Evolutionary conservation across 2,888 invertebrate genomes (phyloP), one percentile per base, ranked within the genome.

Genomic region (Lathronympha strigana): DNA sequence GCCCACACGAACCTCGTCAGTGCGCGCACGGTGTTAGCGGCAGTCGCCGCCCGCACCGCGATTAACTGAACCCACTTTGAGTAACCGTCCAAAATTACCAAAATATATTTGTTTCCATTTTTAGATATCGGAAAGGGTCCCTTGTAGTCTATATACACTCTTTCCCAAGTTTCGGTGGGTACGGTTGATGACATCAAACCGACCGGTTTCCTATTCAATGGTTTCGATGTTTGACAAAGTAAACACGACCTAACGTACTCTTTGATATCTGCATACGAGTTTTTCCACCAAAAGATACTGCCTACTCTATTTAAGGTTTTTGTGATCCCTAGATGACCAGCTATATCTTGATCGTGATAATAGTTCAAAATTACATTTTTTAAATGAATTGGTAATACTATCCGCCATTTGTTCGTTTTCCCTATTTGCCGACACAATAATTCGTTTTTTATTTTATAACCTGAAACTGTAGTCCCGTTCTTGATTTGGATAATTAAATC

Each of bases 41-140:
- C n/a, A n/a, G n/a, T n/a, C n/a, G n/a, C 25, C 23, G 60, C 60
- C 9, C 49, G 49, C 1, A 60, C 60, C 1, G 49, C 25, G 4
- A 60, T 60, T n/a, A 60, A 9, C 28, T 60, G 28, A 15, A 60
- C 50, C 49, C 49, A 60, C 19, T 60, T 60, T 17, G 60, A 60
- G 19, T 50, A 60, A 1, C 49, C 23, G n/a, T 60, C 60, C 50
- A 60, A 15, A 1, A 50, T 11, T 23, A 50, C 60, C 50, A 60
- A 28, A 38, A 60, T 50, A 13, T 50, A 50, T 13, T 38, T 50
- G 25, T 60, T 60, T 1, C 60, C 60, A 17, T 6, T 38, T 38
- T 50, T 60, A 38, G 50, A 60, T 8, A 38, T 38, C 1, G 60
- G 60, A 15, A 60, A 60, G 3, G 60, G 60, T 15, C 60, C 50